These are phyloP conservation scores for Sarcoramphus papa DNA, from an alignment of 2,797 vertebrate genomes.

Conservation along the genomic window DNA sequence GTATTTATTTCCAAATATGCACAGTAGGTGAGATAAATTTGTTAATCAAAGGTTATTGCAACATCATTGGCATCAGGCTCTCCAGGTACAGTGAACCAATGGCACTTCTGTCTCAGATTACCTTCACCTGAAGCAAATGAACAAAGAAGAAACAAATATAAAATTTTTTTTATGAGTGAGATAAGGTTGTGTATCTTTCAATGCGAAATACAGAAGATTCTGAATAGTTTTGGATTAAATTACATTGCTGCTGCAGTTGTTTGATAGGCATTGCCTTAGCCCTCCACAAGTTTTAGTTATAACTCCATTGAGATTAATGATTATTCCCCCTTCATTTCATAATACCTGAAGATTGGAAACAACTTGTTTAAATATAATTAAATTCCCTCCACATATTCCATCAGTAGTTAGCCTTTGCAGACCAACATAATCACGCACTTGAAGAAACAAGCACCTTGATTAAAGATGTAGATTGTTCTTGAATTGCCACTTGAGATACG, in stretches of 20 bases:
- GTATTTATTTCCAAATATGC: background rate
- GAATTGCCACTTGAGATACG: background rate
- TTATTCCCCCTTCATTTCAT: background rate
- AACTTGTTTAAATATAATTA: background rate
- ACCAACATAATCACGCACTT: background rate
- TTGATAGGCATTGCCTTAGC: background rate
- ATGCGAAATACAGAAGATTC: background rate
- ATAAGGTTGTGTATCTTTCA: background rate
- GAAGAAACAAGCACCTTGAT: background rate
- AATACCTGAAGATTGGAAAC: background rate
- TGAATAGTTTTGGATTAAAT: background rate
- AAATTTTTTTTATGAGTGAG: background rate
- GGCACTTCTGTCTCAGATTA: background rate
- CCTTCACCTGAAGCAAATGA: background rate
- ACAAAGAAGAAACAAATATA: background rate
- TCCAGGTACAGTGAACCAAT: background rate
- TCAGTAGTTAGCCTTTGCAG: background rate
- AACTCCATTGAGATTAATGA: background rate
- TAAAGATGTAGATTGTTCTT: background rate
- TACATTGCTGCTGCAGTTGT: background rate
- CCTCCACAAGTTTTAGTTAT: background rate
- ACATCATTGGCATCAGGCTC: background rate
- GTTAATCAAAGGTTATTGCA: background rate
- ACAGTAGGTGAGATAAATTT: background rate
- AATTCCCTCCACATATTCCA: background rate